Evolutionary conservation across 2,113 vertebrate species (phyloP).

Genomic region (Stigmatopora argus): DNA sequence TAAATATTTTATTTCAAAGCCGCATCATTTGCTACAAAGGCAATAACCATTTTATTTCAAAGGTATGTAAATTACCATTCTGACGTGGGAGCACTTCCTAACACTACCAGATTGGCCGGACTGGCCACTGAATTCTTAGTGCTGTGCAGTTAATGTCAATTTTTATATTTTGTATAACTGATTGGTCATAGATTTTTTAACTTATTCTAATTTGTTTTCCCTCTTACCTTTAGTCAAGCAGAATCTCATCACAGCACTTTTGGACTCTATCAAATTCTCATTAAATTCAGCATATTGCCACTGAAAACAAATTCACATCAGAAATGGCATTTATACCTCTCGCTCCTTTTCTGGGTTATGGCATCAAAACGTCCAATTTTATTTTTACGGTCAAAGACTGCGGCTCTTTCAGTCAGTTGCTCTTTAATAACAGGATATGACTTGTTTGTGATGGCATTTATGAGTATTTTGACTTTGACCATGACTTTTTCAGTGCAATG

Average conservation of each 20-base stretch:
- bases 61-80: neutral
- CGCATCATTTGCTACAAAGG: conserved; percentile 72
- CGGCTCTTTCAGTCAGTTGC: conserved; percentile 26
- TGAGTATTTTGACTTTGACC: conserved; percentile 29
- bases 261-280: too few relatives aligned
- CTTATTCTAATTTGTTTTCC: too few relatives aligned
- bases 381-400: conserved; percentile 6
- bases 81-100: neutral
- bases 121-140: conserved; percentile 8
- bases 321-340: conserved; percentile 15
- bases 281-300: too few relatives aligned
- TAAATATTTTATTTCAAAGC: conserved; percentile 40
- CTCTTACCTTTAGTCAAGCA: too few relatives aligned
- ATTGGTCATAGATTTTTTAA: neutral
- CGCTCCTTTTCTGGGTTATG: conserved; percentile 22
- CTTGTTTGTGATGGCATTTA: conserved; percentile 21
- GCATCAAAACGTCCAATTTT: neutral
- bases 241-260: too few relatives aligned
- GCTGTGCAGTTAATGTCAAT: neutral
- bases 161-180: neutral
- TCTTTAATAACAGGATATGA: conserved; percentile 16
- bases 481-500: conserved; percentile 53
- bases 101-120: conserved; percentile 14
- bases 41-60: conserved; percentile 58
- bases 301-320: neutral